A percentile compares a stretch with the other conserved stretches of the same genome.
Conservation (phyloP, 2,888 invertebrate species). For the Drosophila mimica region DNA sequence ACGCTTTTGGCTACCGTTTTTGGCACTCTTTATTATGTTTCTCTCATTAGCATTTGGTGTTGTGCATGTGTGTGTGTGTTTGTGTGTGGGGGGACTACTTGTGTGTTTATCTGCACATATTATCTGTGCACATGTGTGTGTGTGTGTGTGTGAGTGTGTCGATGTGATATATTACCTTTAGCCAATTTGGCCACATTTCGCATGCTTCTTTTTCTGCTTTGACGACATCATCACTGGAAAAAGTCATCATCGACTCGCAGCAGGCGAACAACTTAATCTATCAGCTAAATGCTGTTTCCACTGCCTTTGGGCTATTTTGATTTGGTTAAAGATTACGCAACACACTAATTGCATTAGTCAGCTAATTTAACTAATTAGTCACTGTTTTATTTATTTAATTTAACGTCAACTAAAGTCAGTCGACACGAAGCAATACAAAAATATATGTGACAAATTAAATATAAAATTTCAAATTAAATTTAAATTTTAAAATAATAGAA, state of each 20-base stretch:
- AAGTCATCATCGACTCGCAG: constrained; percentile 42
- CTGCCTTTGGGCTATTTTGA: background rate
- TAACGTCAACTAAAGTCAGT: background rate
- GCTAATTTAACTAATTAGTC: background rate
- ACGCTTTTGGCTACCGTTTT: constrained; percentile 50
- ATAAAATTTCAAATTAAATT: background rate
- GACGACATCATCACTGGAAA: background rate
- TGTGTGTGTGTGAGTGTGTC: background rate
- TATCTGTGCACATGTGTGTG: constrained; percentile 1
- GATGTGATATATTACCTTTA: constrained; percentile 44
- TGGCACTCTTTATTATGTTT: constrained; percentile 19
- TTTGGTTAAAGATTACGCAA: background rate
- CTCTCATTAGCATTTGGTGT: constrained; percentile 44
- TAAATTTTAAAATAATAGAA: background rate
- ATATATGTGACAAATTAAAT: background rate
- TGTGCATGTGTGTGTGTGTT: background rate
- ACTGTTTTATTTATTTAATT: background rate
- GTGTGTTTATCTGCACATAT: background rate
- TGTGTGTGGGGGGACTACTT: background rate
- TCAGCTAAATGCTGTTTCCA: background rate
- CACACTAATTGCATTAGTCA: background rate
- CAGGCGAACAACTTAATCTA: constrained; percentile 8
- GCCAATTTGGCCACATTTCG: constrained; percentile 48
- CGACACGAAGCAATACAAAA: background rate
- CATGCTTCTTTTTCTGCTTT: constrained; percentile 6